Evolutionary conservation across 2,113 vertebrate genomes (phyloP).

Genomic region (Dunckerocampus dactyliophorus): DNA sequence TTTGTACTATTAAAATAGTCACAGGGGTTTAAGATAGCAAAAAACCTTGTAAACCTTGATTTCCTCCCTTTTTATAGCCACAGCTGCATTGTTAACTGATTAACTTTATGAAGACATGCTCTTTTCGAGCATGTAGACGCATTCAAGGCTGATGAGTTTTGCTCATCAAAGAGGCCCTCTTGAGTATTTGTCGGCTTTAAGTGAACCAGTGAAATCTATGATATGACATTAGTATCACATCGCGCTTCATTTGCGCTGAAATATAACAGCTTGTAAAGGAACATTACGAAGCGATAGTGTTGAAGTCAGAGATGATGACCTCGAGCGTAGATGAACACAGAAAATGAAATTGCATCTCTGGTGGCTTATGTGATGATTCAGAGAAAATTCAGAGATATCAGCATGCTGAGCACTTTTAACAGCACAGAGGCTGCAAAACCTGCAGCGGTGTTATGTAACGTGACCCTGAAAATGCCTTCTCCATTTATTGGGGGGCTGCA

Average conservation of each 20-base stretch:
- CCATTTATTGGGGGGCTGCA: neutral
- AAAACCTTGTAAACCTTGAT: neutral
- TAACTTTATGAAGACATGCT: constrained; percentile 17
- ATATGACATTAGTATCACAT: constrained; percentile 28
- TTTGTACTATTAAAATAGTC: neutral
- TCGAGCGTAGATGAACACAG: neutral
- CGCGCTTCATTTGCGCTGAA: constrained; percentile 25
- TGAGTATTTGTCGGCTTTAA: constrained; percentile 31
- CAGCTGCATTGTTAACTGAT: constrained; percentile 15
- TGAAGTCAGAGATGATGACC: constrained; percentile 1
- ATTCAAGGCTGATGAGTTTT: constrained; percentile 26
- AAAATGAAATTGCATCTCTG: constrained; percentile 7
- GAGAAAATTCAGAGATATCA: constrained; percentile 6
- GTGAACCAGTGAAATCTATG: constrained; percentile 29
- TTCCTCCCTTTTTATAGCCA: neutral
- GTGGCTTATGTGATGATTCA: constrained; percentile 8
- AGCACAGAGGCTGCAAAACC: constrained; percentile 7
- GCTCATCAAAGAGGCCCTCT: constrained; percentile 37
- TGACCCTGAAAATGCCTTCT: constrained; percentile 7
- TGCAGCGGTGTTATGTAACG: neutral
- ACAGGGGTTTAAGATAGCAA: no score
- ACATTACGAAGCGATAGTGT: constrained; percentile 14
- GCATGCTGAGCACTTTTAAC: constrained; percentile 4
- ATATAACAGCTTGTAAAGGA: constrained; percentile 24
- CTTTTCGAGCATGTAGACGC: constrained; percentile 23